These are phyloP conservation scores for Gephyroberyx darwinii DNA, from an alignment of 2,797 vertebrate genomes.

Conservation along the genomic window DNA sequence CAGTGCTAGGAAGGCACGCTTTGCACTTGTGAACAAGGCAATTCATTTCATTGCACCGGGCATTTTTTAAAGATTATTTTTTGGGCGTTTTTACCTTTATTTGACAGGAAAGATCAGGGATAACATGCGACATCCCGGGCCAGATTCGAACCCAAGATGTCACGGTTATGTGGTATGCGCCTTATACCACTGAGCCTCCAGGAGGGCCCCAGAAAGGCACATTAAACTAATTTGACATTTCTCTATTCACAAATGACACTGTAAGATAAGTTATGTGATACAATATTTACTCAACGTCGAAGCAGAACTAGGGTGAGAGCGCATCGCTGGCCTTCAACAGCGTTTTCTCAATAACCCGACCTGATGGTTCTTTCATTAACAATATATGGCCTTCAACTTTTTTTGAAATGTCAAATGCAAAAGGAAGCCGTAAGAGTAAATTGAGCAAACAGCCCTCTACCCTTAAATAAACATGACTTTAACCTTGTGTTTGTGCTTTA, in stretches of 20 bases:
- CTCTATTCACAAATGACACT: constrained; percentile 10
- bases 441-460: constrained; percentile 3
- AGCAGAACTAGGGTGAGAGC: not conserved
- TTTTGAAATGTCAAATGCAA: constrained; percentile 10
- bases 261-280: not conserved
- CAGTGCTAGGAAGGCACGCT: constrained; percentile 21
- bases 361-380: constrained; percentile 14
- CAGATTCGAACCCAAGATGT: too few relatives aligned
- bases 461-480: constrained; percentile 17
- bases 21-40: not conserved
- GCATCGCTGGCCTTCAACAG: constrained; percentile 2
- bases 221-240: constrained; percentile 5
- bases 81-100: too few relatives aligned
- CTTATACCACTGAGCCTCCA: too few relatives aligned
- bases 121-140: too few relatives aligned
- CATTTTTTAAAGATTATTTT: not conserved
- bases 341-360: constrained; percentile 23
- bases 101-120: too few relatives aligned
- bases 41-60: constrained; percentile 1
- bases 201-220: too few relatives aligned
- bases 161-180: too few relatives aligned
- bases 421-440: constrained; percentile 14
- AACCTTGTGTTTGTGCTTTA: constrained; percentile 18
- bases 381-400: constrained; percentile 5
- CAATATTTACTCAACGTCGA: constrained; percentile 4